Evolutionary conservation across 1,140 invertebrate species (phyloP), one percentile per base, ranked within the genome.

Genomic region (Zaprionus lachaisei): DNA sequence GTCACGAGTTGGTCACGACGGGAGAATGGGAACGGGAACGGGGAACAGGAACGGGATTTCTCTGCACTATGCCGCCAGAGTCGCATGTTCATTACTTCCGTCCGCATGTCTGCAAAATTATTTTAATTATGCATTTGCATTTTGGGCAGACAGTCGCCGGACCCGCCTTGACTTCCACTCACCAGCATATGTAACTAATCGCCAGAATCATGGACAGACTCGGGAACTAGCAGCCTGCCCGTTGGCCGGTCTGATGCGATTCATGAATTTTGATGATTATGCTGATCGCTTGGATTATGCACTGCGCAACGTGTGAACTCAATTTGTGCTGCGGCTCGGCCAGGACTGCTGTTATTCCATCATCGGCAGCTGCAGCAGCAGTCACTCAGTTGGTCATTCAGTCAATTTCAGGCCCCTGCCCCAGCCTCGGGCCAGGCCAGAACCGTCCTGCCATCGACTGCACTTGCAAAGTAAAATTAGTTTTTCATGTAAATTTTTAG

Each of bases 401-500:
- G 55, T 66, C 74, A 71, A 55, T 65, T 77, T 66, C 63, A 61
- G 31, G 14, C 47, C 20, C 12, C 47, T 0, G 3, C 20, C 20
- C 22, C 47, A 5, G 17, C 20, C 47, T 41, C 49, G 37, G 61
- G 28, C 6, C n/a, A 55, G 34, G 9, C 14, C 28, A 57, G 51
- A 22, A 58, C 55, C 57, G 24, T 47, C 6, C 41, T 4, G 41
- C 41, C 6, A 47, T 17, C 41, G 41, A 47, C 41, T 47, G 64
- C 54, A 64, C 64, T 80, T 77, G 60, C 74, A 41, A 55, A 44
- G 38, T 57, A 64, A 83, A 87, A 87, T 87, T 89, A 84, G 84
- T 87, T 87, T 87, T 87, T 90, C 85, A 87, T 90, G 84, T 87
- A 87, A 87, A 89, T 87, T 89, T 80, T 81, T 73, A 78, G 65